Base-by-base conservation (phyloP, 2,797 vertebrate genomes). In the Natrix natrix region DNA sequence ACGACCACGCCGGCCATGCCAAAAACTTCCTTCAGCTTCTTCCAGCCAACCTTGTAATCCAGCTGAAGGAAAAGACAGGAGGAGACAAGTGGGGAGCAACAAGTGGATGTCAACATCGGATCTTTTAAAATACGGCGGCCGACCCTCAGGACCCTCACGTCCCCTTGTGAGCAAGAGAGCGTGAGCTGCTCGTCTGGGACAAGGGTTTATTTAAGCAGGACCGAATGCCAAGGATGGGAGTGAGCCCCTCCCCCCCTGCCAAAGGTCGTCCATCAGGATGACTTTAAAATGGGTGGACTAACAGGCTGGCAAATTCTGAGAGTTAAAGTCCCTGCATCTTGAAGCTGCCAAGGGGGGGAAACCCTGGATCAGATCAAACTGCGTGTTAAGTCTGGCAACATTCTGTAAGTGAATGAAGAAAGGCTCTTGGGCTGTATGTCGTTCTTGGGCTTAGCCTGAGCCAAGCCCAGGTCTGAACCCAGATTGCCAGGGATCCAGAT, bases 31-130 rank as follows among this genome's bases (percentile, higher is more conserved):
- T 99, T 99, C 97, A 99, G 98, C 96, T 99, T 99, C 98, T 99
- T 99, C 99, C 99, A 99, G 69, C 99, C 99, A 87, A 99, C 99
- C 97, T 99, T 99, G 98, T 99, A 99, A 97, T 99, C 99, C 97
- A 99, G 98, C 99, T 99, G 97, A 5, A 93, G 57, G 91, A 86
- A 59, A 48, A 32, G 52, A 37, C 2, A 1, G 32, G 28, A 16
- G 43, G 1, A 1, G 37, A n/a, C 1, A 0, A 4, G 59, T 6
- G 1, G 4, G 1, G 24, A 61, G 57, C 24, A 66, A 28, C 2
- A 0, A 6, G 0, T 6, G 14, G 7, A 16, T 5, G 5, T 63
- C 16, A 69, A 32, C 5, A 5, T 13, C 2, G 63, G 63, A 69
- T 16, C 66, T 61, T 32, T 69, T 69, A 2, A 32, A 32, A 32